Percentiles rank a stretch among this genome's conserved stretches.
Evolutionary conservation across 2,888 invertebrate genomes (phyloP).

Genomic region (Epistrophe eligans): DNA sequence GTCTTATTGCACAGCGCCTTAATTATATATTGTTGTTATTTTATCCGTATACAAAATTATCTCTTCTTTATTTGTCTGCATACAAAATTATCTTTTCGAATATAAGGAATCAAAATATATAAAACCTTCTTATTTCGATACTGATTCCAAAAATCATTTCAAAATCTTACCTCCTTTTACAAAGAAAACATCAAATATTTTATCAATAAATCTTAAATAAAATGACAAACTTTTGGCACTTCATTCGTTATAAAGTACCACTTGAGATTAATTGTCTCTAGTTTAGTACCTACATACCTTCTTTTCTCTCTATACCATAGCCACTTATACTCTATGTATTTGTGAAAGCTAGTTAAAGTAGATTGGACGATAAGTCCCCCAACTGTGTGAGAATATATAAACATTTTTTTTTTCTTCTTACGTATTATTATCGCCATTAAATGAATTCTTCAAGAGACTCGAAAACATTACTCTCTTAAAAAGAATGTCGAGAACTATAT

Average conservation of each 20-base stretch:
- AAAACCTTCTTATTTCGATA: too few species aligned
- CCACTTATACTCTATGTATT: neutral
- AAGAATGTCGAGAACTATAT: constrained; percentile 30
- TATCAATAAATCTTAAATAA: constrained; percentile 57
- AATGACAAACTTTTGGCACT: constrained; percentile 39
- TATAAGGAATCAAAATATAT: too few species aligned
- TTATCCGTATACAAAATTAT: too few species aligned
- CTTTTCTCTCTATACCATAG: neutral
- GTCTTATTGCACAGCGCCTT: too few species aligned
- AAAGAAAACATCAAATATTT: neutral
- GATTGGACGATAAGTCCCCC: constrained; percentile 45
- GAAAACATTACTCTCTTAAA: constrained; percentile 46
- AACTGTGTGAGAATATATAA: constrained; percentile 34
- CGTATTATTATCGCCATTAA: constrained; percentile 30
- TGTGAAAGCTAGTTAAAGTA: constrained; percentile 15
- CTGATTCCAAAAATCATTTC: neutral
- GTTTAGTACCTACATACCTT: neutral
- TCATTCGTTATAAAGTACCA: constrained; percentile 20
- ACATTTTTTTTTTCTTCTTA: constrained; percentile 53
- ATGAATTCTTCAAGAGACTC: constrained; percentile 58
- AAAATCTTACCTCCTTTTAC: neutral
- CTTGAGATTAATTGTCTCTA: constrained; percentile 54
- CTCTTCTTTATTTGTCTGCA: too few species aligned
- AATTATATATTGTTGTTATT: too few species aligned
- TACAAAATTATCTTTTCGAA: too few species aligned